A percentile compares a stretch with the other conserved stretches of the same genome.
phyloP scores from a whole-genome alignment of 2,888 invertebrate genomes.

The Lycia hirtaria region DNA sequence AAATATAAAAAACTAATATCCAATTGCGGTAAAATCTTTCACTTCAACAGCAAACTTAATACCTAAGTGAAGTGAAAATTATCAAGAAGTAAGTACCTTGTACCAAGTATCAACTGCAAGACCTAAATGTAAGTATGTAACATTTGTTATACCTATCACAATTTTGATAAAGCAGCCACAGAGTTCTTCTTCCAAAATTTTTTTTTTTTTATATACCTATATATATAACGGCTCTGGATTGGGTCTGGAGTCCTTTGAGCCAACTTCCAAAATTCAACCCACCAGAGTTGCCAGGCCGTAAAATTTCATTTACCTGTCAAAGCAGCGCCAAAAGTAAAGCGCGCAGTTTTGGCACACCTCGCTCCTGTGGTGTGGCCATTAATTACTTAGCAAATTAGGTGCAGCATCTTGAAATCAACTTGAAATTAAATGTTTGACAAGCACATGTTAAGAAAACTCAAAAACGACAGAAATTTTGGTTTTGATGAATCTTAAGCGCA shows the following conservation, averaged over 20 bases:
- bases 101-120: background rate
- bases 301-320: constrained; percentile 23
- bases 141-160: background rate
- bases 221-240: no score
- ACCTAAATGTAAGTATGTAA: background rate
- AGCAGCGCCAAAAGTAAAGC: constrained; percentile 8
- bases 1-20: no score
- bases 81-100: no score
- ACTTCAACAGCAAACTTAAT: no score
- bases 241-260: no score
- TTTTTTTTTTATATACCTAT: no score
- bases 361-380: background rate
- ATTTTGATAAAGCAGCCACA: background rate
- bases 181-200: no score
- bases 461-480: no score
- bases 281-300: constrained; percentile 21
- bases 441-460: no score
- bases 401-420: background rate
- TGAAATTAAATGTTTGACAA: background rate
- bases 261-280: background rate
- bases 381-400: background rate
- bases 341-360: constrained; percentile 16
- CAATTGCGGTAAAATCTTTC: no score
- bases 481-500: no score
- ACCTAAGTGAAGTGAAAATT: no score